A percentile compares a stretch with the other conserved stretches of the same genome.
These are phyloP conservation scores for Acronicta aceris DNA, from an alignment of 2,888 invertebrate genomes.

Conservation along the genomic window DNA sequence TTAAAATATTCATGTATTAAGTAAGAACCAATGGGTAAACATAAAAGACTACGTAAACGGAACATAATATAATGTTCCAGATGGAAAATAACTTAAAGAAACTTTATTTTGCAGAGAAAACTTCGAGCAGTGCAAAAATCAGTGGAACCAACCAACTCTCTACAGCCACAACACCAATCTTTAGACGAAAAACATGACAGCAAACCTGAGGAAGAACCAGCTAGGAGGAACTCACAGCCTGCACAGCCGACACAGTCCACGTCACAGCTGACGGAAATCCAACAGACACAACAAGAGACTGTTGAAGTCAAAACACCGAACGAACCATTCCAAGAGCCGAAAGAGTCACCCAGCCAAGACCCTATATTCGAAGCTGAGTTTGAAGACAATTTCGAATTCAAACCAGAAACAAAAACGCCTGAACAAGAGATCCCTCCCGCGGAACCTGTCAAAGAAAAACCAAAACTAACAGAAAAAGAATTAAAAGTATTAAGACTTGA, in stretches of 20 bases:
- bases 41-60: too few species aligned
- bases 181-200: slow-evolving; percentile 75
- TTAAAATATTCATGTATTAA: too few species aligned
- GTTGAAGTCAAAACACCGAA: slow-evolving; percentile 59
- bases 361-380: slow-evolving; percentile 77
- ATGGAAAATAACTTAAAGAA: not conserved
- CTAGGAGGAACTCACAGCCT: slow-evolving; percentile 62
- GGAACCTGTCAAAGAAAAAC: slow-evolving; percentile 75
- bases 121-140: slow-evolving; percentile 90
- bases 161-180: slow-evolving; percentile 73
- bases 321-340: slow-evolving; percentile 60
- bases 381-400: slow-evolving; percentile 76
- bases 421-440: slow-evolving; percentile 64
- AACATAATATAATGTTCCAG: too few species aligned
- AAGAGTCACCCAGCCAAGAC: slow-evolving; percentile 66
- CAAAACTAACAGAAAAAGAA: slow-evolving; percentile 89
- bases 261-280: slow-evolving; percentile 19
- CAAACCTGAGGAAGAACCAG: slow-evolving; percentile 67
- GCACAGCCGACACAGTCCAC: slow-evolving; percentile 35
- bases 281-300: slow-evolving; percentile 54
- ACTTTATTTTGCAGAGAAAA: slow-evolving; percentile 88
- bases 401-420: slow-evolving; percentile 62
- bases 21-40: too few species aligned
- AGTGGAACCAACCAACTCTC: slow-evolving; percentile 79
- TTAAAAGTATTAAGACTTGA: slow-evolving; percentile 89